Base-by-base conservation (phyloP, 2,113 vertebrate genomes). In the Phasianus colchicus region DNA sequence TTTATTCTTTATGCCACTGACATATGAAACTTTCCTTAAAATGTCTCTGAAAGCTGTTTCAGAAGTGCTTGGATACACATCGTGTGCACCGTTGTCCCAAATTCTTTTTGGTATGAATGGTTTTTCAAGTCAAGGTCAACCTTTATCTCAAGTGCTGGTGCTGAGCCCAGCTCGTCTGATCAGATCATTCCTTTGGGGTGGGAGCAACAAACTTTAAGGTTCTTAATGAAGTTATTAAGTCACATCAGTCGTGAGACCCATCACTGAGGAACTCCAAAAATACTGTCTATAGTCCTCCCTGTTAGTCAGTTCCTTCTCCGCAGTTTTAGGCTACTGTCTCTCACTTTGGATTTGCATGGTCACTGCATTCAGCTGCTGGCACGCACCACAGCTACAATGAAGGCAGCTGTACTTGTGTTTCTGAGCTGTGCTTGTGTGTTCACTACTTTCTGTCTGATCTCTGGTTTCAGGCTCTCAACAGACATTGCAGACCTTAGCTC, bases 201-300 rank as follows among this genome's bases (percentile, higher is more conserved):
- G 4, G 4, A 78, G 36, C 11, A 65, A 84, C 65, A 57, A 86
- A 54, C 10, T n/a, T 38, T 30, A 90, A 77, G 73, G 25, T 6
- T 90, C 71, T 78, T 95, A 74, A 90, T 83, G 67, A 91, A 90
- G 71, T 88, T 92, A 70, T 86, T 92, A 70, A 50, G 60, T 93
- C 83, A 88, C 52, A 88, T 58, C 29, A 86, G 65, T 88, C 58
- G 27, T 63, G 71, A 94, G 82, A 85, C 40, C 1, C 3, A 32
- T 80, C 65, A 65, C 88, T 93, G 76, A 91, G 95, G 92, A 95
- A 93, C 88, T 96, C 72, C 69, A 86, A 19, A 96, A 95, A 96
- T 95, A 94, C 25, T 69, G 42, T 83, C 21, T 55, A 38, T 50
- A 90, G 17, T 13, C 52, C 24, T 89, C 42, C 63, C 5, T 1